Conservation (phyloP, 2,113 vertebrate genomes). For the Piliocolobus tephrosceles region DNA sequence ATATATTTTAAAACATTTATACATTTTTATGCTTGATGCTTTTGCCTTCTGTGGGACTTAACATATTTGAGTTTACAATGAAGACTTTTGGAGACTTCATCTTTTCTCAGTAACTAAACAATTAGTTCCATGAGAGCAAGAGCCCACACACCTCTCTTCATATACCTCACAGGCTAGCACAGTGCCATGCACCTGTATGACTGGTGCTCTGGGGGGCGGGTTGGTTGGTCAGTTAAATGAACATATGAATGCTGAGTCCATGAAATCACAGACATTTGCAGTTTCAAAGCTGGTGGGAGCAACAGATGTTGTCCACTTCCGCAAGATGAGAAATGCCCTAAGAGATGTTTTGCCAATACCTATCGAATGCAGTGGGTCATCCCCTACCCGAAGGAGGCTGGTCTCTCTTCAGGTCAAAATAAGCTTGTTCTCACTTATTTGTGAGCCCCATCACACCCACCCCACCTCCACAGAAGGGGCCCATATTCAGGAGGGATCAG, state of each 20-base stretch:
- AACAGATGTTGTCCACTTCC: background rate
- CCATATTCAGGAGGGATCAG: background rate
- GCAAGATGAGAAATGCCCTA: background rate
- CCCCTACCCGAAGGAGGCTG: background rate
- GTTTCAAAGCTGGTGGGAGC: background rate
- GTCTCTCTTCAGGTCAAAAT: background rate
- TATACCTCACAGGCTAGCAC: background rate
- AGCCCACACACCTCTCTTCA: background rate
- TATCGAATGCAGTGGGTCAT: background rate
- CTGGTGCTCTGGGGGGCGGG: background rate
- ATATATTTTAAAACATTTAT: background rate
- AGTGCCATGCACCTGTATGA: fast-evolving
- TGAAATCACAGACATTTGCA: background rate
- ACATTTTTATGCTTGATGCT: background rate
- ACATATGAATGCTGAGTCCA: background rate
- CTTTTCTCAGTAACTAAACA: background rate
- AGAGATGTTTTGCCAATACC: background rate
- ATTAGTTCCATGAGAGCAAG: background rate
- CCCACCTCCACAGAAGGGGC: fast-evolving
- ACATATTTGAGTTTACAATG: background rate
- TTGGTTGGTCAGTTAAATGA: background rate
- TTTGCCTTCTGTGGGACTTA: background rate
- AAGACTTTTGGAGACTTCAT: background rate
- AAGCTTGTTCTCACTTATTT: background rate
- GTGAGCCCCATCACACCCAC: background rate